Conservation (phyloP, 1,140 invertebrate species). For the Himalopsyche phryganea region DNA sequence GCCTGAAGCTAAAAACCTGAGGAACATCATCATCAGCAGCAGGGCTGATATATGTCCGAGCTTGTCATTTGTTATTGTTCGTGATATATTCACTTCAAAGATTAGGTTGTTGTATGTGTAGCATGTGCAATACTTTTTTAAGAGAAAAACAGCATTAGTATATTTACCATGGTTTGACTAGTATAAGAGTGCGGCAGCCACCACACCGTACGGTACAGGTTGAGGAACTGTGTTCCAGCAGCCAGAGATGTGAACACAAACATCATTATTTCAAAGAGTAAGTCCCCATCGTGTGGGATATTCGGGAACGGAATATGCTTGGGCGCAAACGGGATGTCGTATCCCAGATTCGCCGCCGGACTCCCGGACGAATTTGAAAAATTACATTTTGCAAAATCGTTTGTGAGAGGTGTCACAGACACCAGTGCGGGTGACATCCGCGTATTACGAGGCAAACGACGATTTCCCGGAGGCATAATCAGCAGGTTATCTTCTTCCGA, state of each 20-base stretch:
- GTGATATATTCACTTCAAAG: no score
- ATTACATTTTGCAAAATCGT: conserved; percentile 24
- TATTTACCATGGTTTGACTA: conserved; percentile 79
- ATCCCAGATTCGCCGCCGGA: conserved; percentile 3
- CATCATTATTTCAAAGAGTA: conserved; percentile 84
- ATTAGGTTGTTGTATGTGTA: no score
- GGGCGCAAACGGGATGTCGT: conserved; percentile 45
- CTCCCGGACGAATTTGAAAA: neutral
- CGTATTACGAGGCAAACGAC: conserved; percentile 9
- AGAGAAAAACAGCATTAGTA: no score
- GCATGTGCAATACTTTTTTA: no score
- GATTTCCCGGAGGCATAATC: conserved; percentile 21
- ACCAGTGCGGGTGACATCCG: conserved; percentile 10
- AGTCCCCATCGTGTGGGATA: conserved; percentile 75
- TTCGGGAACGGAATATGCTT: conserved; percentile 84
- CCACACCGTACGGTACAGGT: conserved; percentile 95
- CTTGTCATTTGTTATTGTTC: no score
- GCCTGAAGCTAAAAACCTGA: no score
- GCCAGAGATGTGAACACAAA: conserved; percentile 75
- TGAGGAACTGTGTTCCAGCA: conserved; percentile 82
- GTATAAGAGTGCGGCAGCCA: conserved; percentile 92
- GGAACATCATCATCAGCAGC: no score
- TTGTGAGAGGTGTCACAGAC: neutral
- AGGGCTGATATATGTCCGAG: no score
- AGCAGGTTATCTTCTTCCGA: conserved; percentile 16